Evolutionary conservation across 2,888 invertebrate genomes (phyloP).

Genomic region (Andrena fulva): DNA sequence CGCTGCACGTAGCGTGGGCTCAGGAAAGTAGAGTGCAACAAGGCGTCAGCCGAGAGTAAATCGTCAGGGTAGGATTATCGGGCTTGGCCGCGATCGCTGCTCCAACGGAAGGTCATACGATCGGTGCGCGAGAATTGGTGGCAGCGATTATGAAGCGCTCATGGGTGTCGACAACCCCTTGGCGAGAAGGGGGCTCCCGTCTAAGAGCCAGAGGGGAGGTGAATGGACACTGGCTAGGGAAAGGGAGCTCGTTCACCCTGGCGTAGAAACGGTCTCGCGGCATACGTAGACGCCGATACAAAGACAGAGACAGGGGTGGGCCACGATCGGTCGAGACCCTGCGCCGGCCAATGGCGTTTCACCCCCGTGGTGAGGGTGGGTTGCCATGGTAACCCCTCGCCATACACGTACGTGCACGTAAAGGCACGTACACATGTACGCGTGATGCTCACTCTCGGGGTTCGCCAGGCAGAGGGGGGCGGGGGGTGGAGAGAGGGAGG

Average conservation of each 20-base stretch:
- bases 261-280: constrained; percentile 14
- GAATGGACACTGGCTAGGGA: constrained; percentile 63
- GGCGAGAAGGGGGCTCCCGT: too few relatives aligned
- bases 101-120: constrained; percentile 11
- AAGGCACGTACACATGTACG: constrained; percentile 68
- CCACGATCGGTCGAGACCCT: constrained; percentile 76
- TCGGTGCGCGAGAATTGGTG: constrained; percentile 8
- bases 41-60: constrained; percentile 31
- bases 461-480: constrained; percentile 49
- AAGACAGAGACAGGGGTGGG: constrained; percentile 72
- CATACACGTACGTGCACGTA: constrained; percentile 74
- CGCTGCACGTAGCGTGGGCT: constrained; percentile 7
- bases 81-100: background rate
- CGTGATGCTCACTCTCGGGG: constrained; percentile 68
- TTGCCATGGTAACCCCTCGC: constrained; percentile 82
- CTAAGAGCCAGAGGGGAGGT: background rate
- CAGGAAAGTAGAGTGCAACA: constrained; percentile 34
- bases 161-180: background rate
- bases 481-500: constrained; percentile 17
- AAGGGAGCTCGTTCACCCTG: constrained; percentile 25
- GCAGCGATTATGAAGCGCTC: background rate
- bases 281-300: constrained; percentile 63
- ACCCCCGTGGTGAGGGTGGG: constrained; percentile 83
- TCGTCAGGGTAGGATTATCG: constrained; percentile 33
- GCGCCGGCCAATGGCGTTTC: constrained; percentile 84